Conservation (phyloP, 2,888 invertebrate genomes). For the Eristalinus aeneus region DNA sequence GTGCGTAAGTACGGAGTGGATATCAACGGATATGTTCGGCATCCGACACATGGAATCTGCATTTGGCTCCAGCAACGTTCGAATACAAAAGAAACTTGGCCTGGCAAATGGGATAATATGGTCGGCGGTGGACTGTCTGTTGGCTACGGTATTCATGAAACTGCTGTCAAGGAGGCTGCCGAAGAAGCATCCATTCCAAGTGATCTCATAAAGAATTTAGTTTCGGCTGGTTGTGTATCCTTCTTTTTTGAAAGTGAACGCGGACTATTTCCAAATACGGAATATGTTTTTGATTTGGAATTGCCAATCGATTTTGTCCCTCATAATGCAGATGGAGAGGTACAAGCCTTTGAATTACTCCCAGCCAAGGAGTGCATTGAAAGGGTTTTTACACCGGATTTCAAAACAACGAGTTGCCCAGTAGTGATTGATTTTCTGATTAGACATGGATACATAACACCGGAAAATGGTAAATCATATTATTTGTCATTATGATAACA, state of each 20-base stretch:
- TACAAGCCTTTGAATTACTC: conserved; percentile 93
- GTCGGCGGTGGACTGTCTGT: conserved; percentile 96
- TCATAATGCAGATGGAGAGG: conserved; percentile 96
- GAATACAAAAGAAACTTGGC: conserved; percentile 96
- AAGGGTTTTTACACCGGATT: conserved; percentile 90
- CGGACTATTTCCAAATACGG: conserved; percentile 96
- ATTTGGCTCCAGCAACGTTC: conserved; percentile 95
- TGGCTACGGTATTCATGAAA: conserved; percentile 93
- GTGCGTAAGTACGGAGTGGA: conserved; percentile 96
- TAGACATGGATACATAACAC: conserved; percentile 92
- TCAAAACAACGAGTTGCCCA: conserved; percentile 96
- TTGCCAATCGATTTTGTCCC: conserved; percentile 94
- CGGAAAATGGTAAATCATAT: conserved; percentile 88
- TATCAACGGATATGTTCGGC: conserved; percentile 94
- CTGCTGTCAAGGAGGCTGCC: conserved; percentile 95
- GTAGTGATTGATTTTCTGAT: conserved; percentile 95
- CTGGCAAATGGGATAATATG: conserved; percentile 97
- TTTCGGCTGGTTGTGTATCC: conserved; percentile 81
- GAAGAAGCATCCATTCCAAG: conserved; percentile 96
- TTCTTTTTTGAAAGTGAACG: conserved; percentile 95
- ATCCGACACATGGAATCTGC: conserved; percentile 91
- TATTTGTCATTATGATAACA: too few species aligned
- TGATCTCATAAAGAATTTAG: conserved; percentile 85
- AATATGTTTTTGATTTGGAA: conserved; percentile 96
- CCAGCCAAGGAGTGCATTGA: conserved; percentile 92